These are phyloP conservation scores for Beroe ovata DNA, from an alignment of 37 sponge, comb jelly and placozoan species.

Conservation along the genomic window DNA sequence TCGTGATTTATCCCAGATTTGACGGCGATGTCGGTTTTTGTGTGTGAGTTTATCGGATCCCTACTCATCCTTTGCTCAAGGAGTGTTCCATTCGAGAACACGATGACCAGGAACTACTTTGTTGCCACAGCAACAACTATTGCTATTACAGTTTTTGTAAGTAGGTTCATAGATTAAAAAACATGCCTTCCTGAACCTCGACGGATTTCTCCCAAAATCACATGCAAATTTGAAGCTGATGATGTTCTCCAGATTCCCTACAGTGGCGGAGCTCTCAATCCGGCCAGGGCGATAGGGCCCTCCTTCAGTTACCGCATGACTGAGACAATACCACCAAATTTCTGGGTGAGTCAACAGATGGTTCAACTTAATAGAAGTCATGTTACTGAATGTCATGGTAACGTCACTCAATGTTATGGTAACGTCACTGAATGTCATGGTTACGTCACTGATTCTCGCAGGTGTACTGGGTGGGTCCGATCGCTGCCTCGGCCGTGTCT, in stretches of 20 bases:
- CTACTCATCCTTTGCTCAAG: conserved; percentile 1
- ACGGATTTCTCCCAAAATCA: too few species aligned
- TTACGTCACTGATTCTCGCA: too few species aligned
- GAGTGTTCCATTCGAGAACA: background rate
- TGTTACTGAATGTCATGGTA: too few species aligned
- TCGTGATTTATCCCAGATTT: background rate
- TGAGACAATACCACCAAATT: background rate
- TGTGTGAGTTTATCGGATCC: conserved; percentile 5
- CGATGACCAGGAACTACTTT: background rate
- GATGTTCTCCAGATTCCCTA: conserved; percentile 30
- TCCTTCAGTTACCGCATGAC: background rate
- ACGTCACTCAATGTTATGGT: too few species aligned
- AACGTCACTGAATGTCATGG: too few species aligned
- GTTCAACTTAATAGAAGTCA: too few species aligned
- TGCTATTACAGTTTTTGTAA: background rate
- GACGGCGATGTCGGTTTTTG: background rate
- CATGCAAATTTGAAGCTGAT: too few species aligned
- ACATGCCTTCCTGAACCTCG: too few species aligned
- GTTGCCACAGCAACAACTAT: background rate
- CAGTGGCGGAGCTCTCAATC: conserved; percentile 45
- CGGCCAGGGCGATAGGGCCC: conserved; percentile 12
- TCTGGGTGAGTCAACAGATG: background rate
- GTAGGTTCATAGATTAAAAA: too few species aligned
- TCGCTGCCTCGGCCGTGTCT: background rate
- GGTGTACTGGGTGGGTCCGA: conserved; percentile 36